Conservation (phyloP, 1,140 invertebrate species). For the Drosophila fuyamai region DNA sequence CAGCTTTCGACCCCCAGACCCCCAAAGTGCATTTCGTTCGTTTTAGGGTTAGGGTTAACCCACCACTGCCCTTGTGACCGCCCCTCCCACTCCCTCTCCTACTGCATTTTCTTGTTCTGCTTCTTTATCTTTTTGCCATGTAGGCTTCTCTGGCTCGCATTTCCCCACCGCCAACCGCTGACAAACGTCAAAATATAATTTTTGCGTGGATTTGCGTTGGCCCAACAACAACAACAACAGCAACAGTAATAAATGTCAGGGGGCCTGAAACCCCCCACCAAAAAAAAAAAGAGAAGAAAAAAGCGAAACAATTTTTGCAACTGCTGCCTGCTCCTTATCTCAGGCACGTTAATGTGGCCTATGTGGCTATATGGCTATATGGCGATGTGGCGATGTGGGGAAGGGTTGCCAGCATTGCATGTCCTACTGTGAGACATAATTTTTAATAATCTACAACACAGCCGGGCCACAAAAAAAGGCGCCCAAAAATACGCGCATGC, state of each 20-base stretch:
- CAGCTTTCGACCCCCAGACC: slow-evolving; percentile 32
- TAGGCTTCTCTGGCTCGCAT: slow-evolving; percentile 33
- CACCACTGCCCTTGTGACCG: background rate
- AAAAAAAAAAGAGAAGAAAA: slow-evolving; percentile 23
- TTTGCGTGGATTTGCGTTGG: slow-evolving; percentile 75
- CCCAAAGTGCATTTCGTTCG: slow-evolving; percentile 61
- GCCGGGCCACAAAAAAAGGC: slow-evolving; percentile 25
- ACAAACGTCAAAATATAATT: slow-evolving; percentile 81
- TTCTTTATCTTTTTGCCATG: slow-evolving; percentile 35
- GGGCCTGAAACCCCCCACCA: slow-evolving; percentile 10
- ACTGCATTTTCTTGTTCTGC: slow-evolving; percentile 9
- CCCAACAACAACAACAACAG: slow-evolving; percentile 33
- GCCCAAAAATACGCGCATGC: slow-evolving; percentile 73
- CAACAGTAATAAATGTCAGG: slow-evolving; percentile 46
- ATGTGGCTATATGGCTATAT: slow-evolving; percentile 47
- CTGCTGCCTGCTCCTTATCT: slow-evolving; percentile 75
- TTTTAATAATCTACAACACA: slow-evolving; percentile 82
- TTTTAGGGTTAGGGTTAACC: slow-evolving; percentile 29
- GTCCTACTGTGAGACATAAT: slow-evolving; percentile 81
- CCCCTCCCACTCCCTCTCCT: background rate
- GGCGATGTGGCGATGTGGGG: slow-evolving; percentile 1
- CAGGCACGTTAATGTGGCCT: slow-evolving; percentile 79
- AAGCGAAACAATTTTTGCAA: slow-evolving; percentile 67
- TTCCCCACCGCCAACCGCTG: slow-evolving; percentile 38
- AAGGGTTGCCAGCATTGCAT: slow-evolving; percentile 63